phyloP scores from a whole-genome alignment of 2,888 invertebrate species.

The Cerceris rybyensis region DNA sequence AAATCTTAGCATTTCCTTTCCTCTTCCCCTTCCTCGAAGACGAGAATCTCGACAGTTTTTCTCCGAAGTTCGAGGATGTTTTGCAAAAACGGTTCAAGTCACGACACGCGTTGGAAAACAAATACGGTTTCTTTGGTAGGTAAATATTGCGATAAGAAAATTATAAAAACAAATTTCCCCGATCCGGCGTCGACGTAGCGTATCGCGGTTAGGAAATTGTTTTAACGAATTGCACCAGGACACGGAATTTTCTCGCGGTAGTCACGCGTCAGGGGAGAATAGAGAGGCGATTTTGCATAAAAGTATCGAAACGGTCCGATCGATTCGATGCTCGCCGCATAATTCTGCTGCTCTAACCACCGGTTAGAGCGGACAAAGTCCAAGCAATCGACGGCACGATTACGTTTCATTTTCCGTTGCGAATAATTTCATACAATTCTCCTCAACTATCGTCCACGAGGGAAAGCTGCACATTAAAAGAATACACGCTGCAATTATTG shows the following conservation, averaged over 20 bases:
- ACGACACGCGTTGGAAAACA: too few relatives aligned
- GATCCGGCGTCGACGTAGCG: neutral
- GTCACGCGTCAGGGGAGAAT: neutral
- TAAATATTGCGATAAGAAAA: neutral
- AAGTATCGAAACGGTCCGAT: constrained; percentile 8
- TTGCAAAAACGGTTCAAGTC: too few relatives aligned
- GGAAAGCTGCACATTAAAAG: neutral
- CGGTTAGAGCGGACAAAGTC: neutral
- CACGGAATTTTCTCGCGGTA: constrained; percentile 10
- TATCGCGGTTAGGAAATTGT: neutral
- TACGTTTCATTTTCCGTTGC: constrained; percentile 21
- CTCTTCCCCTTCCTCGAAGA: too few relatives aligned
- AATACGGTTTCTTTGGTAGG: neutral
- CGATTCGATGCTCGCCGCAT: neutral
- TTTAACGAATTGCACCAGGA: neutral
- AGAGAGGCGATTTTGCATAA: constrained; percentile 27
- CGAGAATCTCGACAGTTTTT: too few relatives aligned
- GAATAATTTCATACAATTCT: constrained; percentile 27
- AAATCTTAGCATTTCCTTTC: too few relatives aligned
- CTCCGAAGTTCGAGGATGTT: too few relatives aligned
- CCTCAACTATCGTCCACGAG: constrained; percentile 15
- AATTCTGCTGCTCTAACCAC: constrained; percentile 7
- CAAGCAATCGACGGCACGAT: constrained; percentile 31
- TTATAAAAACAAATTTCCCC: neutral
- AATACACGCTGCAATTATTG: constrained; percentile 29